Percentiles rank a stretch among this genome's conserved stretches.
These are phyloP conservation scores for Netta rufina DNA, from an alignment of 2,797 vertebrate species.

Conservation along the genomic window DNA sequence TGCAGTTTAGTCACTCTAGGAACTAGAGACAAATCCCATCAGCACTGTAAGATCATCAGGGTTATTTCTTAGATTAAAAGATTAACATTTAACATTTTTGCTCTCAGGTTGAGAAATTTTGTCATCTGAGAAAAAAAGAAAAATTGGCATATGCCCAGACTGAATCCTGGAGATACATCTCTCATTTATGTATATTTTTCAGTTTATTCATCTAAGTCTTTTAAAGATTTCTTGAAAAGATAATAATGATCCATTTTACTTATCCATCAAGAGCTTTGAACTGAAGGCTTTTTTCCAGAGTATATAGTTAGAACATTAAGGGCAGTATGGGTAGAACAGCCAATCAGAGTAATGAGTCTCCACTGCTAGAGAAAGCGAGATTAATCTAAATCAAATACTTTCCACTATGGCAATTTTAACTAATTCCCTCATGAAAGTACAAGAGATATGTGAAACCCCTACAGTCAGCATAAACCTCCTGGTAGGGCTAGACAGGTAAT, in stretches of 20 bases:
- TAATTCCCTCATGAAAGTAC: slow-evolving; percentile 79
- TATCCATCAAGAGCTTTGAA: slow-evolving; percentile 67
- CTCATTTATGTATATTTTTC: not conserved
- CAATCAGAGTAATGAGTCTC: slow-evolving; percentile 78
- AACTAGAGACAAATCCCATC: not conserved
- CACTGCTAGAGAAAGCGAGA: slow-evolving; percentile 76
- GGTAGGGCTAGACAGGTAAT: slow-evolving; percentile 77
- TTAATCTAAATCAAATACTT: slow-evolving; percentile 83
- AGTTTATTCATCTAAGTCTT: slow-evolving; percentile 55
- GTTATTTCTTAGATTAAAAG: not conserved
- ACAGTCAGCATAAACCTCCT: slow-evolving; percentile 73
- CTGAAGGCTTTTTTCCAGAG: slow-evolving; percentile 44
- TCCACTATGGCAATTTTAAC: slow-evolving; percentile 79
- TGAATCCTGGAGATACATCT: not conserved
- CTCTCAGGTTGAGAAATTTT: not conserved
- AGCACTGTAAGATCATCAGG: not conserved
- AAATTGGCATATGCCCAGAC: not conserved
- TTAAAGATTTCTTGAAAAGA: slow-evolving; percentile 67
- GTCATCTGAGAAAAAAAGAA: not conserved
- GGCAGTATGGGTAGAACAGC: slow-evolving; percentile 66
- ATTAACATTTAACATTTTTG: not conserved
- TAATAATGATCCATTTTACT: slow-evolving; percentile 73
- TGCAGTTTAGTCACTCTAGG: not conserved
- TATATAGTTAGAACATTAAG: slow-evolving; percentile 66
- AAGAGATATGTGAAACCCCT: slow-evolving; percentile 73